These are phyloP conservation scores for Hedychridium roseum DNA, from an alignment of 2,888 invertebrate genomes.

Conservation along the genomic window DNA sequence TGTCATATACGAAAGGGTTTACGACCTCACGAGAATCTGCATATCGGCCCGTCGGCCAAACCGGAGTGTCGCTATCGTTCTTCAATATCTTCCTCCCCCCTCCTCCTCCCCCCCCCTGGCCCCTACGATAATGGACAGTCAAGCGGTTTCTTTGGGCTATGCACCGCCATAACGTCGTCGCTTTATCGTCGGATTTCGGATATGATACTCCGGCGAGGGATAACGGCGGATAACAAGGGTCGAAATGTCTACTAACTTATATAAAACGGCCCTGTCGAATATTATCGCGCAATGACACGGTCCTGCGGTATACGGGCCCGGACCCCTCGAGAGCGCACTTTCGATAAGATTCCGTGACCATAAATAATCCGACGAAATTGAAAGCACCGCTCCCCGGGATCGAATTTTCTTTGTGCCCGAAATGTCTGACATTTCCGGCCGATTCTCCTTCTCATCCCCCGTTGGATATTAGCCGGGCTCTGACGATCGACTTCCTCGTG, in stretches of 20 bases:
- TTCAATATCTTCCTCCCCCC: not conserved
- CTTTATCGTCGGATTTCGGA: conserved; percentile 6
- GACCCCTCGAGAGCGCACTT: no score
- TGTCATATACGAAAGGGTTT: no score
- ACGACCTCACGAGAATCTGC: no score
- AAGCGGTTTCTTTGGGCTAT: not conserved
- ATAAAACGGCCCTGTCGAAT: conserved; percentile 5
- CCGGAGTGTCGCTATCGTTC: not conserved
- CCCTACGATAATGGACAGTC: not conserved
- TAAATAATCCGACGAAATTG: no score
- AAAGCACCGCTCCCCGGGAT: no score
- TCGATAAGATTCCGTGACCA: no score
- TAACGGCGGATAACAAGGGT: conserved; percentile 12
- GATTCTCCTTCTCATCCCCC: conserved; percentile 33
- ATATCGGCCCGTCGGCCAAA: no score
- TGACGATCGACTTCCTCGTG: conserved; percentile 61
- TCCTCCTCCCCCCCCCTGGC: not conserved
- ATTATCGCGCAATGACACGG: no score
- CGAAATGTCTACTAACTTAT: conserved; percentile 4
- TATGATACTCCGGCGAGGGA: conserved; percentile 4
- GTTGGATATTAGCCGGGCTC: conserved; percentile 51
- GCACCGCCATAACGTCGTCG: not conserved
- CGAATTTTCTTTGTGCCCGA: no score
- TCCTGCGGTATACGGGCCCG: no score
- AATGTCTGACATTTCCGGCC: no score